Base-by-base conservation (phyloP, 2,888 invertebrate species). In the Hirtodrosophila histrioides region DNA sequence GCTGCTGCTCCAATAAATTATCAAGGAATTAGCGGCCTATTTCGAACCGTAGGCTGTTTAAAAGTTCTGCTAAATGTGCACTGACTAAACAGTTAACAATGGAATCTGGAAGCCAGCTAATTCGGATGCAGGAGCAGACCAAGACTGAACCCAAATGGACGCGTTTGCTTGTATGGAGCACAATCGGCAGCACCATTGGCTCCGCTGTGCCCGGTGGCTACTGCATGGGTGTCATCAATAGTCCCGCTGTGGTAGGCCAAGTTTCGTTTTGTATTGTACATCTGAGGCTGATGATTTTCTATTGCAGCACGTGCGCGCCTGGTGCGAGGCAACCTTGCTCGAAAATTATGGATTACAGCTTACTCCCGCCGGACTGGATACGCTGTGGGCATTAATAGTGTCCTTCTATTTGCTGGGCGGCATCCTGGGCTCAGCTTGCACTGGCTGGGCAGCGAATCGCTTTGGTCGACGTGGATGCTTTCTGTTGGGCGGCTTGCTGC, bases 341-440 rank as follows among this genome's bases (percentile, higher is more conserved):
- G 91, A 91, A 35, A 93, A 93, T 9, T 95, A 94, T 91, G 93
- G 92, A 45, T 78, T 93, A 9, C 77, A 86, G 0, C 86, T 96
- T 23, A 89, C 91, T 11, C 75, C 91, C 0, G 80, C 62, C 4
- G 45, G 53, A 75, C 90, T 96, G 75, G 93, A 95, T 62, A 90
- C 96, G 45, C 89, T 97, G 5, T 98, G 97, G 97, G 94, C 96
- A 3, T 92, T 93, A 8, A 94, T 97, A 24, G 97, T 98, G 7
- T 95, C 98, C 17, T 95, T 97, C 68, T 98, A 97, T 91, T 93
- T 97, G 37, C 93, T 97, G 27, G 97, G 97, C 10, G 98, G 97
- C 24, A 95, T 96, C 75, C 92, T 95, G 11, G 98, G 98, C 0
- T 97, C 97, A 3, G 92, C 97, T 33, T 91, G 94, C 0, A 96